Base-by-base conservation (phyloP, 2,113 vertebrate species). In the Hassar affinis region DNA sequence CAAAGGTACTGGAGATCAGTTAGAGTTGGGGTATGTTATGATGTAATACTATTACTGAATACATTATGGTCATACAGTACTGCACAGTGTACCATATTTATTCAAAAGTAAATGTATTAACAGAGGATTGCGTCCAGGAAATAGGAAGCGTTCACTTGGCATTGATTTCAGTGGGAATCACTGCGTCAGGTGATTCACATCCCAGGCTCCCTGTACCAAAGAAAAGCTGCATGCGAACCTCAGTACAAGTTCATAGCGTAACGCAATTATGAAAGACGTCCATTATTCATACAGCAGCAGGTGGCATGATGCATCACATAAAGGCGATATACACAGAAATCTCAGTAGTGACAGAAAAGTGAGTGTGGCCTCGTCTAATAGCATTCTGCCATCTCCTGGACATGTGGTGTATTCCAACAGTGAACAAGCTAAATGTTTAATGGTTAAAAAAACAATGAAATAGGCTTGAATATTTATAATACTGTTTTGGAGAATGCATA, bases 351-450 rank as follows among this genome's bases (percentile, higher is more conserved):
- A 47, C 6, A 49, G n/a, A n/a, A n/a, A n/a, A 8, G 49, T 15
- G 14, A 52, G 7, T 3, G 47, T 75, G 15, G 42, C 12, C 3
- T 35, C 38, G 30, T 30, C 64, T 71, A 18, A 30, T 49, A 51
- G n/a, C 6, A 74, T n/a, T 6, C 71, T 75, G 72, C 72, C 72
- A 75, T 52, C 72, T 75, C 52, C 0, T 75, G 72, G 72, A 75
- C 15, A 30, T 20, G 18, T 20, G 27, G 7, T 75, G 17, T 52
- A 52, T 14, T 27, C 0, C 27, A 51, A 49, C 12, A 74, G 2
- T 6, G 12, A 27, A 9, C 42, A 71, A 71, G 8, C 0, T 47
- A 4, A 12, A 71, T 7, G 30, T 66, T 66, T n/a, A n/a, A 17
- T 66, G 30, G 15, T 2, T 35, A 38, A 66, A 33, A 15, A 17